These are phyloP conservation scores for Yponomeuta evonymella DNA, from an alignment of 2,888 invertebrate species.

Conservation along the genomic window DNA sequence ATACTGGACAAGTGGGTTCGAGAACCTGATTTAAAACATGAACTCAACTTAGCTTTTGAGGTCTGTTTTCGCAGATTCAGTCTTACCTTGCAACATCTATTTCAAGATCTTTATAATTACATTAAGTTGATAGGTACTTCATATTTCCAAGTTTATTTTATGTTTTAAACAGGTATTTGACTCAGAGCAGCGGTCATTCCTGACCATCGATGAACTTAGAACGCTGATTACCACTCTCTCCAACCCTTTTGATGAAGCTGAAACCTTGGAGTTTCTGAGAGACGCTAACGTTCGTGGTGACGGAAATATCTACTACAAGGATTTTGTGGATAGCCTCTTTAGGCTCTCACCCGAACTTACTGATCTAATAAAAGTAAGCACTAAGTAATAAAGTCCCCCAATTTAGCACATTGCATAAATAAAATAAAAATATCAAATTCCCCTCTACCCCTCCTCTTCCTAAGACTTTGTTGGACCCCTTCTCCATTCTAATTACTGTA, in stretches of 20 bases:
- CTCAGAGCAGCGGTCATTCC: slow-evolving; percentile 50
- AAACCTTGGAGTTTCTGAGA: slow-evolving; percentile 48
- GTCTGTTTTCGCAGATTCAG: slow-evolving; percentile 3
- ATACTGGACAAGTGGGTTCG: slow-evolving; percentile 48
- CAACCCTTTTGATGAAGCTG: slow-evolving; percentile 41
- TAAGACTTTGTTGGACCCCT: too few relatives aligned
- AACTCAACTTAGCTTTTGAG: slow-evolving; percentile 53
- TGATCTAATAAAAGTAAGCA: slow-evolving; percentile 40
- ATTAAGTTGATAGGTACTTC: too few relatives aligned
- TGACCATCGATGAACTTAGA: slow-evolving; percentile 51
- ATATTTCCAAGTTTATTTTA: too few relatives aligned
- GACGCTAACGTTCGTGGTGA: slow-evolving; percentile 59
- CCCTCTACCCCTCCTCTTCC: too few relatives aligned
- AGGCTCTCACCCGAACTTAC: slow-evolving; percentile 53
- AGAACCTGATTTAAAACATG: slow-evolving; percentile 52
- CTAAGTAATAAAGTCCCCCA: background rate
- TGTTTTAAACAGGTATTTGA: slow-evolving; percentile 49
- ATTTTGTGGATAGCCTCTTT: slow-evolving; percentile 57
- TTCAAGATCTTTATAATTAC: too few relatives aligned
- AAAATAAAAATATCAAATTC: too few relatives aligned
- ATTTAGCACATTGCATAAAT: background rate
- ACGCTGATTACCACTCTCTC: slow-evolving; percentile 42
- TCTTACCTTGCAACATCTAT: background rate
- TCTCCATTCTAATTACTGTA: too few relatives aligned
- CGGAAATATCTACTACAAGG: slow-evolving; percentile 52